phyloP scores from a whole-genome alignment of 2,113 vertebrate species.

The Micronycteris hirsuta region DNA sequence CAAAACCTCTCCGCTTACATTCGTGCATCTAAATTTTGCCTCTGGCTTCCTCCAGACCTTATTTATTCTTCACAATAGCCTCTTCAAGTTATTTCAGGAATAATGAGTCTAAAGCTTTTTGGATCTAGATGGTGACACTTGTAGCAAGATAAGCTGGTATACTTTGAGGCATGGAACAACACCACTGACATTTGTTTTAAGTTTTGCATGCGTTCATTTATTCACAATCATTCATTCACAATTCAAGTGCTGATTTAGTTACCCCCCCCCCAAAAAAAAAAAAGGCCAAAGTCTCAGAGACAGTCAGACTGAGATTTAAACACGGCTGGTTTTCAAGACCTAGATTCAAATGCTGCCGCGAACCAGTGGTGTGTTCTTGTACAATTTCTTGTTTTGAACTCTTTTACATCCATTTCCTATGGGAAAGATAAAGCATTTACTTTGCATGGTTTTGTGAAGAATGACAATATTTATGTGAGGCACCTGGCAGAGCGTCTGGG shows the following conservation, averaged over 20 bases:
- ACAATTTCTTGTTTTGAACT: background rate
- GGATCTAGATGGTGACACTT: conserved; percentile 13
- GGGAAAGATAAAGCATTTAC: background rate
- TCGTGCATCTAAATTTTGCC: conserved; percentile 42
- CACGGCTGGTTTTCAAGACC: background rate
- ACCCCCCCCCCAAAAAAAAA: background rate
- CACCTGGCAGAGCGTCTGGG: background rate
- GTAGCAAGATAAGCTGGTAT: background rate
- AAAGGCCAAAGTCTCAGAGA: background rate
- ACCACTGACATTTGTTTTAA: background rate
- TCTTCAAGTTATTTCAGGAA: conserved; percentile 19
- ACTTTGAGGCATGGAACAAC: background rate
- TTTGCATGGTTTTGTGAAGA: background rate
- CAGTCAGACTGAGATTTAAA: background rate
- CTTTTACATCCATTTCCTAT: background rate
- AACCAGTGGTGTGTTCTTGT: background rate
- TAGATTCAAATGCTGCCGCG: background rate
- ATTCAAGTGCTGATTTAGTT: background rate
- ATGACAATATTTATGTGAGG: background rate
- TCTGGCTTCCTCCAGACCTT: conserved; percentile 12
- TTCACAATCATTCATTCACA: background rate
- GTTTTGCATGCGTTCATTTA: background rate
- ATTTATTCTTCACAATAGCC: conserved; percentile 23
- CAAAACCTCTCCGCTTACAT: conserved; percentile 34
- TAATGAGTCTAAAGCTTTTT: background rate